phyloP scores from a whole-genome alignment of 1,140 invertebrate genomes.

The Pogonomyrmex californicus region DNA sequence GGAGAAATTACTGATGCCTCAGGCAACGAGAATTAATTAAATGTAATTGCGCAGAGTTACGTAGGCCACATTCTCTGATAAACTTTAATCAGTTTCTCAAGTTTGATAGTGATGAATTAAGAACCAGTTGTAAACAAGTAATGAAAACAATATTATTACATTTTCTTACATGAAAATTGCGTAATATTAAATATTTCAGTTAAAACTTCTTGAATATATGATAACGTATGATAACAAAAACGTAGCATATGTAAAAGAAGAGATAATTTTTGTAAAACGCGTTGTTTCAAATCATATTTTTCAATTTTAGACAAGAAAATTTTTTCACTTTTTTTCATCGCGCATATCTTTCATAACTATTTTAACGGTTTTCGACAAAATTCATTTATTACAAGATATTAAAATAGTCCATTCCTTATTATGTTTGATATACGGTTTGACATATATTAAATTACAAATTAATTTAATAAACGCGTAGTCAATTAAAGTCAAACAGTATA shows the following conservation, averaged over 20 bases:
- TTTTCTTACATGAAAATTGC: neutral
- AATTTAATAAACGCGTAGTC: neutral
- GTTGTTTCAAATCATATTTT: neutral
- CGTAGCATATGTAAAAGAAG: neutral
- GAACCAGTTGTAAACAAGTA: conserved; percentile 2
- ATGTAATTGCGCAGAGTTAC: neutral
- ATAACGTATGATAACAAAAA: neutral
- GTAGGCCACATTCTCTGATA: neutral
- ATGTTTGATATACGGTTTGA: neutral
- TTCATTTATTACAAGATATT: neutral
- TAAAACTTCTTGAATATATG: neutral
- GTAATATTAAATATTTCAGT: neutral
- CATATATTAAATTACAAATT: conserved; percentile 26
- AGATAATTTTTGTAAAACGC: neutral
- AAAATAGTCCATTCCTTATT: neutral
- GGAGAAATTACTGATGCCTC: conserved; percentile 5
- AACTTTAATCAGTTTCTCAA: conserved; percentile 9
- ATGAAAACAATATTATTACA: neutral
- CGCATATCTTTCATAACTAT: neutral
- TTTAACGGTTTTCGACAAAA: neutral
- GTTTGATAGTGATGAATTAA: conserved; percentile 19
- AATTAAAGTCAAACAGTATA: conserved; percentile 30
- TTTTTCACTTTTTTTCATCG: neutral
- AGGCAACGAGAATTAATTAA: conserved; percentile 34
- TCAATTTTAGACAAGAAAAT: neutral